Base-by-base conservation (phyloP, 2,113 vertebrate species). In the Oryzias curvinotus region DNA sequence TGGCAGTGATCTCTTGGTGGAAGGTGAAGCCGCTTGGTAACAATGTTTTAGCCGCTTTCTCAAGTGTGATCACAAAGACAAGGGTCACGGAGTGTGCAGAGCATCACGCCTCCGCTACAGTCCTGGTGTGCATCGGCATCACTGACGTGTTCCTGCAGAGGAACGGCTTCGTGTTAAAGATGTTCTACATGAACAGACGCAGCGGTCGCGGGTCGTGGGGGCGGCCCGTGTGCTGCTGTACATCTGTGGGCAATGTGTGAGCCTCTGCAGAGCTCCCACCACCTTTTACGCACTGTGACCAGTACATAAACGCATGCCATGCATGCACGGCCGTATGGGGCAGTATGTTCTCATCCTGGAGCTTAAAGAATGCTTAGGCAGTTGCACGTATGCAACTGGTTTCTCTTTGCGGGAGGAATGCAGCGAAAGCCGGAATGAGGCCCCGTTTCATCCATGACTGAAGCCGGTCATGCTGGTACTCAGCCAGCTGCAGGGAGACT, bases 181-280 rank as follows among this genome's bases (percentile, higher is more conserved):
- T 47, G 42, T 14, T 17, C 1, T 18, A 0, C 25, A 46, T 36
- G 36, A 36, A 47, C n/a, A 1, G 12, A 59, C 21, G 4, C 21
- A n/a, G 16, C 26, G 25, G 15, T 25, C 36, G 44, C 44, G n/a
- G 28, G 15, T 30, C 44, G 4, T 0, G n/a, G n/a, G 25, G 25
- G 17, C 26, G 19, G 8, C 5, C 16, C 56, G 71, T 71, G 56
- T 75, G 62, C 54, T 62, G 52, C 47, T 54, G 8, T 0, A 28
- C 69, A 82, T 70, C 78, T 78, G 73, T 54, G 60, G 41, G 47
- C 51, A 59, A 46, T 46, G 23, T 58, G 7, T 53, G 0, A 46
- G 48, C 13, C 48, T 30, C 3, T 14, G 23, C 49, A 66, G 54
- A 61, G 41, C 19, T 2, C 49, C 41, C 18, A 15, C 16, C 52